Evolutionary conservation across 2,113 vertebrate species (phyloP).

Genomic region (Protomyctophum bolini): DNA sequence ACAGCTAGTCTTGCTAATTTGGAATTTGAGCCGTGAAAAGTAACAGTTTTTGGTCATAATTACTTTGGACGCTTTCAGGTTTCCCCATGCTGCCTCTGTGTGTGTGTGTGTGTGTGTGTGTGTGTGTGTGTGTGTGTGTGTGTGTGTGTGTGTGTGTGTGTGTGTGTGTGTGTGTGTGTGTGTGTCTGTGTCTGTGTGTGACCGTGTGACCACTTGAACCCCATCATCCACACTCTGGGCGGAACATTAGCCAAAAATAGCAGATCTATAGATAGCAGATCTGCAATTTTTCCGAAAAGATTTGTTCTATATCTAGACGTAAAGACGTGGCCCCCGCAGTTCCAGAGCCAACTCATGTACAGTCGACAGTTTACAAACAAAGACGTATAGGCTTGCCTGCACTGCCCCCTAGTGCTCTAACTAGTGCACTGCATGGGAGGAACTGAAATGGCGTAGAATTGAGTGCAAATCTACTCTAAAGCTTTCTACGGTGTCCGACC

Average conservation of each 20-base stretch:
- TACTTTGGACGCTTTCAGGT: no score
- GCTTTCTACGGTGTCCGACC: neutral
- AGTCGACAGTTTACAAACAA: no score
- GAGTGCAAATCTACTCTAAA: neutral
- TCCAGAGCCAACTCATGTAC: no score
- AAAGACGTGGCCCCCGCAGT: no score
- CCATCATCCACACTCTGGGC: no score
- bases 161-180: neutral
- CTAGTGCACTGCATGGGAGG: slow-evolving; percentile 1
- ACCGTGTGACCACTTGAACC: no score
- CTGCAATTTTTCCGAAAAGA: no score
- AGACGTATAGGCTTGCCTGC: neutral
- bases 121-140: neutral
- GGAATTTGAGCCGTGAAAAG: neutral
- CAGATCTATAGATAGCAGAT: no score
- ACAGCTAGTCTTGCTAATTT: slow-evolving; percentile 7
- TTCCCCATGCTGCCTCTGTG: no score
- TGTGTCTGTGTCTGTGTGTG: neutral
- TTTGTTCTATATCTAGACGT: no score
- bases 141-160: neutral
- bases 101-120: neutral
- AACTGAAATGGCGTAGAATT: slow-evolving; percentile 11
- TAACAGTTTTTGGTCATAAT: neutral
- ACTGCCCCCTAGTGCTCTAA: neutral
- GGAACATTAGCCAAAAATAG: no score